These are phyloP conservation scores for Catharus bicknelli DNA, from an alignment of 2,113 vertebrate genomes.

Conservation along the genomic window DNA sequence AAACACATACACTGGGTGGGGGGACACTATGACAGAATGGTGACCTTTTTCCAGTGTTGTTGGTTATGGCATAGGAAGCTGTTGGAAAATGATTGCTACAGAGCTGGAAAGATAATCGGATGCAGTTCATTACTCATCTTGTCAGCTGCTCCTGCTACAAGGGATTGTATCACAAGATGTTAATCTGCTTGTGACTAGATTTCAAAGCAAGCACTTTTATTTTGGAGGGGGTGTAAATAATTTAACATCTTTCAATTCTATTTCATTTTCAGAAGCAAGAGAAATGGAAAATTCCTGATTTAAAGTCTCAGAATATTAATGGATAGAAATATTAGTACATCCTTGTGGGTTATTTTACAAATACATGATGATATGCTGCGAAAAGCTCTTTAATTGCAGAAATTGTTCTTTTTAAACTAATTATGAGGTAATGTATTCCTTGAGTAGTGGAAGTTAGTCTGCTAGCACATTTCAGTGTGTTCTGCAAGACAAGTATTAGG, in stretches of 20 bases:
- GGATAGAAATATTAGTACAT: conserved; percentile 51
- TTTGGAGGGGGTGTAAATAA: conserved; percentile 32
- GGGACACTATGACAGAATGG: background rate
- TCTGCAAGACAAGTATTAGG: background rate
- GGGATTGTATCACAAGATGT: conserved; percentile 67
- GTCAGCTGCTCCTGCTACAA: conserved; percentile 65
- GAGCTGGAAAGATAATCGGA: conserved; percentile 70
- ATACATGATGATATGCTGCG: background rate
- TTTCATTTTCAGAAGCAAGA: conserved; percentile 35
- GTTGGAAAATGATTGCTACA: conserved; percentile 60
- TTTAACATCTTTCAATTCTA: conserved; percentile 34
- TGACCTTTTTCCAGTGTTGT: conserved; percentile 39
- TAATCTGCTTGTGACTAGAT: conserved; percentile 68
- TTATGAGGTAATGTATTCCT: background rate
- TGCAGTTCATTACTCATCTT: conserved; percentile 71
- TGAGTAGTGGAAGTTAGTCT: background rate
- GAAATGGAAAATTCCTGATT: conserved; percentile 41
- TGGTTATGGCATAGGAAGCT: conserved; percentile 54
- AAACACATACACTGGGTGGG: background rate
- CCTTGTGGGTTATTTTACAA: conserved; percentile 12
- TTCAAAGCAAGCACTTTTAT: conserved; percentile 61
- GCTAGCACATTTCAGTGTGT: background rate
- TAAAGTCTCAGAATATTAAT: conserved; percentile 30
- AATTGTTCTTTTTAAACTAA: conserved; percentile 12
- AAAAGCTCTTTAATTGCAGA: conserved; percentile 17